Percentiles rank a stretch among this genome's conserved stretches.
These are phyloP conservation scores for Dromas ardeola DNA, from an alignment of 2,113 vertebrate genomes.

Conservation along the genomic window DNA sequence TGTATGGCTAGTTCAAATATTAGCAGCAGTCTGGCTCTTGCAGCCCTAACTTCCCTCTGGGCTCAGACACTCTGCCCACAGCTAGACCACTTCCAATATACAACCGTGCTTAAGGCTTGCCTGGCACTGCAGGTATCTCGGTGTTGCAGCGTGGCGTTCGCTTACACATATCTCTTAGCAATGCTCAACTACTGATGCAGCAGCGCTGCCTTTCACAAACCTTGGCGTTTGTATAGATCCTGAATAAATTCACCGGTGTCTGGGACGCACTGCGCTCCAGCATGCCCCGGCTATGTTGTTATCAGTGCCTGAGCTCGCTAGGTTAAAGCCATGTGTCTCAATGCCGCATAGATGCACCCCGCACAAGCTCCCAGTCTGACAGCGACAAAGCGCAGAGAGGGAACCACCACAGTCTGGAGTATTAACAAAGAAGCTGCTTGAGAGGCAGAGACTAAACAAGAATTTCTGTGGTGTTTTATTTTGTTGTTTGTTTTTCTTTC, in stretches of 20 bases:
- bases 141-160: fast-evolving
- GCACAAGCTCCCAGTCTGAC: not conserved
- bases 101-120: fast-evolving
- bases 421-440: not conserved
- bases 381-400: not conserved
- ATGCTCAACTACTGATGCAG: not conserved
- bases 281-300: not conserved
- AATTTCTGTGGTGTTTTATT: not conserved
- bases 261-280: not conserved
- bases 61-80: not conserved
- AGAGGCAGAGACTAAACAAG: not conserved
- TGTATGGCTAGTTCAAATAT: not conserved
- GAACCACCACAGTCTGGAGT: not conserved
- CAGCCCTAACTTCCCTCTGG: not conserved
- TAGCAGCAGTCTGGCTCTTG: not conserved
- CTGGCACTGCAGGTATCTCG: not conserved
- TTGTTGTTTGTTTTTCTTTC: not conserved
- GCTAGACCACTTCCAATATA: fast-evolving
- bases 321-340: not conserved
- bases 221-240: not conserved
- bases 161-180: no score
- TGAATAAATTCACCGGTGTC: not conserved
- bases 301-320: not conserved
- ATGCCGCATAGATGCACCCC: not conserved
- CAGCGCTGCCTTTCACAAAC: not conserved